Percentiles rank a stretch among this genome's conserved stretches.
Conservation (phyloP, 35 echinoderm and acorn worm genomes). For the Apostichopus californicus region DNA sequence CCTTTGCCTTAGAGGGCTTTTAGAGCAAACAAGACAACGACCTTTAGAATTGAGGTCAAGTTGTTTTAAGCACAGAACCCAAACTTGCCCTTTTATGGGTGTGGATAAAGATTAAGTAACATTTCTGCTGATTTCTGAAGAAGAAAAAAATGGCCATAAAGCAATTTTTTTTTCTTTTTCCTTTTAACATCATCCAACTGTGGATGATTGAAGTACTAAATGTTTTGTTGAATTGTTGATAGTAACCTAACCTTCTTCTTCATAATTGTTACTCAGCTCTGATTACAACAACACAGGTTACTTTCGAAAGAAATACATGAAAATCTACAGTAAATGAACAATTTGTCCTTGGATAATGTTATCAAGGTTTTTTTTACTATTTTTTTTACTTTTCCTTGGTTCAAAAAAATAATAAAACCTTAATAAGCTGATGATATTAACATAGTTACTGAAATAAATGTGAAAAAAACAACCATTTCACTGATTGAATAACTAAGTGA, state of each 20-base stretch:
- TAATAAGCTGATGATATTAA: no score
- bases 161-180: no score
- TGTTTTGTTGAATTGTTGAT: background rate
- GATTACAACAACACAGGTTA: background rate
- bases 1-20: conserved; percentile 31
- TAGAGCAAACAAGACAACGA: conserved; percentile 27
- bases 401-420: no score
- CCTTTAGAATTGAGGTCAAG: conserved; percentile 42
- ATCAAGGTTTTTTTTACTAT: no score
- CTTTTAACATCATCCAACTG: background rate
- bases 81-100: background rate
- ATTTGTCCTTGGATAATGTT: no score
- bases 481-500: no score
- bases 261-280: background rate
- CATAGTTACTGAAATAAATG: no score
- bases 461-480: no score
- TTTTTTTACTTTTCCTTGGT: no score
- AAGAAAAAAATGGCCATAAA: background rate
- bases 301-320: background rate
- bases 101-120: conserved; percentile 12
- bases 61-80: conserved; percentile 29
- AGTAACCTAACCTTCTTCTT: background rate
- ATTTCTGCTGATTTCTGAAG: background rate
- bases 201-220: background rate
- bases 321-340: background rate